Conservation (phyloP, 2,888 invertebrate species). For the Drosophila atripex region DNA sequence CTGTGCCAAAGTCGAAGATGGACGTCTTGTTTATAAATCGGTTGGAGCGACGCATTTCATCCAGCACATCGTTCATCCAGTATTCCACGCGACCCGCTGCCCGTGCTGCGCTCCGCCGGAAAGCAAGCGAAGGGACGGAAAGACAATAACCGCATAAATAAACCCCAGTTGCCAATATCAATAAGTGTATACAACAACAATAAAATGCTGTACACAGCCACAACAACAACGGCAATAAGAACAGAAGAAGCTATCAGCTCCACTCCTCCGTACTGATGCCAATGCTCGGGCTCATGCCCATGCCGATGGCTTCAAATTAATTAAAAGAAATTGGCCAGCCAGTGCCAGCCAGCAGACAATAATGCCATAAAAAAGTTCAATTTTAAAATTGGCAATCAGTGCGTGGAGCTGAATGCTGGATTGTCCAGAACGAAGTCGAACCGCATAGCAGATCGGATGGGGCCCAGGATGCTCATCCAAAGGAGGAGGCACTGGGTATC, state of each 20-base stretch:
- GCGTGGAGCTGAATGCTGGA: constrained; percentile 51
- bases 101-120: constrained; percentile 84
- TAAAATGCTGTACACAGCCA: constrained; percentile 58
- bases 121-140: constrained; percentile 20
- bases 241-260: constrained; percentile 69
- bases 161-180: constrained; percentile 76
- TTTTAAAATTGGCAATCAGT: constrained; percentile 79
- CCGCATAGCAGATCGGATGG: constrained; percentile 4
- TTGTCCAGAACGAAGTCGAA: constrained; percentile 3
- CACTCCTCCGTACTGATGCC: constrained; percentile 49
- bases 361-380: constrained; percentile 76
- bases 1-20: constrained; percentile 93
- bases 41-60: constrained; percentile 93
- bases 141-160: constrained; percentile 74
- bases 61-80: constrained; percentile 94
- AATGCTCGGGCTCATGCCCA: constrained; percentile 33
- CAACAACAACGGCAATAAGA: constrained; percentile 55
- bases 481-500: not conserved
- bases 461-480: constrained; percentile 5
- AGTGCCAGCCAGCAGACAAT: constrained; percentile 43
- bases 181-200: constrained; percentile 76
- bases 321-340: constrained; percentile 75
- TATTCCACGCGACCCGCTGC: constrained; percentile 94
- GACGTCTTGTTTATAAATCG: constrained; percentile 94
- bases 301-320: constrained; percentile 73